Evolutionary conservation across 2,797 vertebrate genomes (phyloP).

Genomic region (Chanos chanos): DNA sequence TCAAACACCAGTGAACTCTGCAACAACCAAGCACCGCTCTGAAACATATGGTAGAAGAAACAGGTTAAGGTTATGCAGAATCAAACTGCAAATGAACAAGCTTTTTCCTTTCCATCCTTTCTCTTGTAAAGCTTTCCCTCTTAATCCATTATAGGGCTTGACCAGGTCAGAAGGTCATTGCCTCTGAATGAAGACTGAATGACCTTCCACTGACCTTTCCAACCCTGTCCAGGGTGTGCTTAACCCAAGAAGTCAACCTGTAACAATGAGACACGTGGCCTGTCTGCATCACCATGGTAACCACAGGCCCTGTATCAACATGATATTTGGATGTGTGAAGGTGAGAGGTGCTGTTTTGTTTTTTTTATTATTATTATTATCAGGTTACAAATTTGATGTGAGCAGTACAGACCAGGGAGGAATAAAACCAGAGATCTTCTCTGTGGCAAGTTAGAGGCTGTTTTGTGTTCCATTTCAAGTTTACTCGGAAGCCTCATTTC

Average conservation of each 20-base stretch:
- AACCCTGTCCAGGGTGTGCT: slow-evolving; percentile 70
- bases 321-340: slow-evolving; percentile 48
- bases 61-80: neutral
- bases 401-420: too few relatives aligned
- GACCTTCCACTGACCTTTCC: slow-evolving; percentile 62
- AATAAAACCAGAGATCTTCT: too few relatives aligned
- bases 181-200: slow-evolving; percentile 65
- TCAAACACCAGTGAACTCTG: too few relatives aligned
- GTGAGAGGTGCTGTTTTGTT: neutral
- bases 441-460: too few relatives aligned
- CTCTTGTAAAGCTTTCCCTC: slow-evolving; percentile 55
- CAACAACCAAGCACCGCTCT: neutral
- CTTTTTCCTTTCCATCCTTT: slow-evolving; percentile 13
- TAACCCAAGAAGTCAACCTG: slow-evolving; percentile 77
- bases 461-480: too few relatives aligned
- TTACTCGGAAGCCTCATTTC: too few relatives aligned
- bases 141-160: slow-evolving; percentile 84
- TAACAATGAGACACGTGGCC: slow-evolving; percentile 86
- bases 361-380: neutral
- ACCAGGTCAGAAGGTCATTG: slow-evolving; percentile 77
- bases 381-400: neutral
- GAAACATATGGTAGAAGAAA: neutral
- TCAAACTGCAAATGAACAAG: slow-evolving; percentile 8
- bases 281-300: slow-evolving; percentile 83
- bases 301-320: slow-evolving; percentile 74